Evolutionary conservation across 2,888 invertebrate genomes (phyloP).

Genomic region (Cantharis nigra): DNA sequence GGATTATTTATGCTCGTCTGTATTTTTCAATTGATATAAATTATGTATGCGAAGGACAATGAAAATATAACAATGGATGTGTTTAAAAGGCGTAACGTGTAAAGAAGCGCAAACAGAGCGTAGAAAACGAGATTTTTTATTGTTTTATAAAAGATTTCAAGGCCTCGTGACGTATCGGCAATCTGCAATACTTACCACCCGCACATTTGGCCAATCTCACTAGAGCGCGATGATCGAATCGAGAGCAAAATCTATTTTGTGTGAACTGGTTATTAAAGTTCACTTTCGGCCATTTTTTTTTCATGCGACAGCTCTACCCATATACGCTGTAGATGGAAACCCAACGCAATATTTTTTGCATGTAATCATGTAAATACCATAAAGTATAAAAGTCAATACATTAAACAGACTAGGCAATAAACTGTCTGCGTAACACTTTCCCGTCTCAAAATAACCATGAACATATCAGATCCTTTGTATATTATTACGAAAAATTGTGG

Average conservation of each 20-base stretch:
- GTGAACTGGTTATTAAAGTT: neutral
- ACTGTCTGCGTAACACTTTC: constrained; percentile 26
- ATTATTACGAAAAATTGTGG: neutral
- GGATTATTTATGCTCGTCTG: constrained; percentile 7
- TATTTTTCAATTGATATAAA: constrained; percentile 14
- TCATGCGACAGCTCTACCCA: neutral
- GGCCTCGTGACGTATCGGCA: constrained; percentile 43
- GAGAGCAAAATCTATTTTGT: constrained; percentile 10
- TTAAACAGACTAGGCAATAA: constrained; percentile 12
- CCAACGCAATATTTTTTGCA: neutral
- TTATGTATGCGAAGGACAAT: constrained; percentile 6
- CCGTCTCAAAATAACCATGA: constrained; percentile 15
- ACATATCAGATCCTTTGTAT: constrained; percentile 8
- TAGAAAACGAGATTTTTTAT: constrained; percentile 28
- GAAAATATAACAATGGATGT: constrained; percentile 22
- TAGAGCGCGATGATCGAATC: neutral
- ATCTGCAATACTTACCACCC: constrained; percentile 26
- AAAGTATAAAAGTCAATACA: constrained; percentile 3
- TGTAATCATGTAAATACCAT: neutral
- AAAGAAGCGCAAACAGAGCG: constrained; percentile 21
- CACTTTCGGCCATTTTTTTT: neutral
- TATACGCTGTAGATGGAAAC: neutral
- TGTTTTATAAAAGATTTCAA: constrained; percentile 44
- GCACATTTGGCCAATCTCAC: constrained; percentile 13
- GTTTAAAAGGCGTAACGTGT: constrained; percentile 24